phyloP scores from a whole-genome alignment of 2,888 invertebrate species.

The Drosophila meridionalis region DNA sequence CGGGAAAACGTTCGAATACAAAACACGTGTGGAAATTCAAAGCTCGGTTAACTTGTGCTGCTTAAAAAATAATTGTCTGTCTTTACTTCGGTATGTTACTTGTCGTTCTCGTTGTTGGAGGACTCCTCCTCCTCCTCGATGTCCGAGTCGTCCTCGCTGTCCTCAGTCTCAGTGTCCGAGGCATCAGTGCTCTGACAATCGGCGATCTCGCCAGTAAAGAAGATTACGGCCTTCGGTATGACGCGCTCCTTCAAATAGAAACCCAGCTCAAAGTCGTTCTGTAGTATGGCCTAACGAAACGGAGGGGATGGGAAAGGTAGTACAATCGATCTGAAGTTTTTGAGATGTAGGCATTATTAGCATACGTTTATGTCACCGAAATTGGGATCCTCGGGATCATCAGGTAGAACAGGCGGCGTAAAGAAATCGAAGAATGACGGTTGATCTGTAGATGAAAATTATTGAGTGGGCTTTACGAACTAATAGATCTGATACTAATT shows the following conservation, averaged over 20 bases:
- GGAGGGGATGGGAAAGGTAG: neutral
- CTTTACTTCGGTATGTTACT: constrained; percentile 18
- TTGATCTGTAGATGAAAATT: constrained; percentile 22
- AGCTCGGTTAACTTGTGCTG: constrained; percentile 1
- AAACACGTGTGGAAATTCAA: constrained; percentile 14
- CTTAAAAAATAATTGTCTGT: neutral
- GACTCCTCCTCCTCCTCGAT: constrained; percentile 63
- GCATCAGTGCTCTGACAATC: constrained; percentile 78
- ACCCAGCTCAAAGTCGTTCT: constrained; percentile 98
- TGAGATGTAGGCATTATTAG: no score
- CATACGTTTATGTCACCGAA: constrained; percentile 79
- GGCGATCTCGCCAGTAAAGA: constrained; percentile 95
- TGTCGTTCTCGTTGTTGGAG: constrained; percentile 51
- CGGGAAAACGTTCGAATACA: neutral
- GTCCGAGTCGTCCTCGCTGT: constrained; percentile 67
- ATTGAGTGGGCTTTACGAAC: neutral
- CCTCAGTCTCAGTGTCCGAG: constrained; percentile 67
- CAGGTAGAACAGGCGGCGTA: constrained; percentile 87
- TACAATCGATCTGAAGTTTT: neutral
- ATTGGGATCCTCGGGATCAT: constrained; percentile 72
- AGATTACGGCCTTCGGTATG: constrained; percentile 96
- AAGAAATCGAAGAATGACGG: constrained; percentile 96
- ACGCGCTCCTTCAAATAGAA: constrained; percentile 98
- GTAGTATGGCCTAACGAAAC: constrained; percentile 72
- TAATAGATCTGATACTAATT: neutral